These are phyloP conservation scores for Ylistrum balloti DNA, from an alignment of 1,140 invertebrate species.

Conservation along the genomic window DNA sequence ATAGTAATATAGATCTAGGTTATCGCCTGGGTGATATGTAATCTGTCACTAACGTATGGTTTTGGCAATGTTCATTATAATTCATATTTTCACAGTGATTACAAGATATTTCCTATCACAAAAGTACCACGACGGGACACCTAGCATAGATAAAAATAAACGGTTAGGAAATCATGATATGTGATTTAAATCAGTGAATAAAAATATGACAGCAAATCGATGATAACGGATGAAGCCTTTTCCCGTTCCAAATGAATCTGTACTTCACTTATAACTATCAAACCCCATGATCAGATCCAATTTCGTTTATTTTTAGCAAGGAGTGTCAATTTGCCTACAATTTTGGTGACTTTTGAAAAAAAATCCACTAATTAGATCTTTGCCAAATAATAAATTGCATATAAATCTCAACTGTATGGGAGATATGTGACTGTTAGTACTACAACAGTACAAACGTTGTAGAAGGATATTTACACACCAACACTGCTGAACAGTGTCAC, in stretches of 20 bases:
- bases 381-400: too few relatives aligned
- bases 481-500: too few relatives aligned
- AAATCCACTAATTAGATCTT: too few relatives aligned
- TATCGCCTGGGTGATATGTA: neutral
- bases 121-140: neutral
- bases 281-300: neutral
- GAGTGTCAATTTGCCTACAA: too few relatives aligned
- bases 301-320: neutral
- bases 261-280: neutral
- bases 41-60: neutral
- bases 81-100: neutral
- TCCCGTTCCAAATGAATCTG: neutral
- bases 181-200: constrained; percentile 3
- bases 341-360: too few relatives aligned
- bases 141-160: neutral
- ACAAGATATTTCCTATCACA: neutral
- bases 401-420: too few relatives aligned
- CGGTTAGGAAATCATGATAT: constrained; percentile 21
- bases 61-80: neutral
- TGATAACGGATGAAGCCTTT: neutral
- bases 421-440: too few relatives aligned
- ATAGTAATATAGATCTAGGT: neutral
- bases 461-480: too few relatives aligned
- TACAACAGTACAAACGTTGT: too few relatives aligned
- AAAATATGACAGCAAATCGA: constrained; percentile 18